Evolutionary conservation across 1,140 invertebrate genomes (phyloP), one percentile per base, ranked within the genome.

Genomic region (Bradysia coprophila): DNA sequence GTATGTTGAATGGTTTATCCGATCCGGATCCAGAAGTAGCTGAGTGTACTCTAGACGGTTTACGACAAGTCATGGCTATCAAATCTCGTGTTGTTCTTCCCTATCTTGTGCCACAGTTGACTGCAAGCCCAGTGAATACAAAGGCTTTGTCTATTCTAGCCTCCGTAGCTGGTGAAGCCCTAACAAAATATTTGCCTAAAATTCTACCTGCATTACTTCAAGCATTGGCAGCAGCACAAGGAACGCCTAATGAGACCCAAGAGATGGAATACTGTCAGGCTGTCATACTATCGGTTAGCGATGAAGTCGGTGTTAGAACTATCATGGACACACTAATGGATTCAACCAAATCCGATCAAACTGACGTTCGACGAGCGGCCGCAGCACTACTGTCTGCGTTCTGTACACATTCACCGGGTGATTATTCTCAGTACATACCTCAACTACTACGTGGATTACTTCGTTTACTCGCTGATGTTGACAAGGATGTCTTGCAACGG

Each of bases 51-150:
- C 66, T 97, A 40, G 92, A 98, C 64, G 93, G 92, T 32, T 68
- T 98, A 41, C 74, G 88, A 43, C 92, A 97, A 74, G 85, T 97
- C 4, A 95, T 98, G 87, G 79, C 86, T 11, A 89, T 96, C 31
- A 97, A 95, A 66, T 92, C 90, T 8, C 70, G 87, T 48, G 91
- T 92, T 1, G 90, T 98, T 21, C 62, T 98, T 44, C 93, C 93
- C 2, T 96, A 96, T 62, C 67, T 98, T 36, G 81, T 98, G 37
- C 94, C 94, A 13, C 91, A 96, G 65, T 65, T 97, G 47, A 95
- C 86, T 3, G 73, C 77, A 19, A 75, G 79, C 15, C 79, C 78
- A 38, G 81, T 89, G 6, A 95, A 97, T 63, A 93, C 89, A 2
- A 85, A 89, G 65, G 92, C 92, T 4, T 62, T 97, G 15, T 89